Percentiles rank a stretch among this genome's conserved stretches.
phyloP scores from a whole-genome alignment of 2,113 vertebrate species.

The Chloebia gouldiae region DNA sequence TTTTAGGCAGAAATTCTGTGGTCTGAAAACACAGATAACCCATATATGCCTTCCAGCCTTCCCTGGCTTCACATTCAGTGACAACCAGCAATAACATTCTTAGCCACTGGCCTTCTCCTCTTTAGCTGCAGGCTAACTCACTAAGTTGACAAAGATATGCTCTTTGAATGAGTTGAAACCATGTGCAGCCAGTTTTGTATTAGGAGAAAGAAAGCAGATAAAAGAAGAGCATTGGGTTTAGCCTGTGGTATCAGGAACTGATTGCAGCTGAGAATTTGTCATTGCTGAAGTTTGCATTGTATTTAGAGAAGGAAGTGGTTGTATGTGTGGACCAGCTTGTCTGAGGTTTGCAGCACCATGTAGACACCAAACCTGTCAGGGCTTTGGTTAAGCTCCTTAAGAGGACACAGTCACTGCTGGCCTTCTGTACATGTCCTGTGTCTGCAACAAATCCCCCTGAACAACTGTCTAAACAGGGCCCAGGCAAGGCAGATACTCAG shows the following conservation, averaged over 20 bases:
- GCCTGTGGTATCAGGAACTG: not conserved
- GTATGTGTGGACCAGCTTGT: not conserved
- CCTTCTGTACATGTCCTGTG: not conserved
- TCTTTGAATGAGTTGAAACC: not conserved
- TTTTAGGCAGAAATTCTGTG: not conserved
- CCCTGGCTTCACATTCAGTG: not conserved
- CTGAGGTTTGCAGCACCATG: not conserved
- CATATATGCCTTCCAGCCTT: not conserved
- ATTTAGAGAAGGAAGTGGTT: not conserved
- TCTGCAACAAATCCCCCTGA: not conserved
- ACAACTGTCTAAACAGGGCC: not conserved
- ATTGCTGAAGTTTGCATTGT: not conserved
- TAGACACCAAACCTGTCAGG: not conserved
- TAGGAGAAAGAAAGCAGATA: not conserved
- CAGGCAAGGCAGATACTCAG: not conserved
- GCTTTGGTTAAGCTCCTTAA: not conserved
- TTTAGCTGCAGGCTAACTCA: not conserved
- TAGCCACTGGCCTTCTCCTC: not conserved
- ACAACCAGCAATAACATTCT: not conserved
- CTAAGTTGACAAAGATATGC: not conserved
- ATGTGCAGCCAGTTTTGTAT: not conserved
- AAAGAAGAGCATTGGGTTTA: not conserved
- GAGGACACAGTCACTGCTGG: not conserved
- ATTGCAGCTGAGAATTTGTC: not conserved
- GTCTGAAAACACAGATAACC: not conserved